Evolutionary conservation across 2,797 vertebrate genomes (phyloP), one percentile per base, ranked within the genome.

Genomic region (Lophotriccus pileatus): DNA sequence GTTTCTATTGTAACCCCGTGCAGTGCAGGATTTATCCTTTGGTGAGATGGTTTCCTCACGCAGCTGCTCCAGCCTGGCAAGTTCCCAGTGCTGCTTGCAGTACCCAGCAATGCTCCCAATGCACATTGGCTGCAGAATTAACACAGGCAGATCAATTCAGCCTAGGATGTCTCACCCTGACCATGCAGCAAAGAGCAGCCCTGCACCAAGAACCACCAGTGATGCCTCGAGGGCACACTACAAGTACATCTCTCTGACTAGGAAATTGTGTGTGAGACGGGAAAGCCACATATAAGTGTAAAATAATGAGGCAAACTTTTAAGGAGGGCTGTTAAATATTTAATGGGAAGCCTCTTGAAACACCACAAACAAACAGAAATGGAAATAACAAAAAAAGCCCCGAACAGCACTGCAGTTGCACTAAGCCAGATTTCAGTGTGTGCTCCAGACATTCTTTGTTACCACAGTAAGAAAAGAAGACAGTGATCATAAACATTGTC

Each of bases 151-250:
- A 44, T 30, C 36, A 41, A 53, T 64, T 18, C 17, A 78, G 62
- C 22, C 56, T 3, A 2, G 15, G n/a, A 49, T 0, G 2, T 17
- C 47, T 19, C 32, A 27, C 17, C 7, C 25, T 39, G 5, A 0
- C 9, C 1, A 0, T 6, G 25, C 25, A 58, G 37, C 37, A 52
- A 87, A 50, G 34, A 46, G 41, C 19, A 62, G 30, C 7, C 37
- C 82, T 39, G 46, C 30, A 55, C 53, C 53, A 68, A 69, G n/a
- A 27, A 79, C 37, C n/a, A 66, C 8, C 32, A 37, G 37, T 2
- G 37, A 25, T 53, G 47, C 10, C 60, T 22, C 7, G 7, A 64
- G 55, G 28, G 58, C 18, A 41, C 3, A 3, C 41, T 34, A n/a
- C 64, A 86, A 90, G 70, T 3, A 30, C 34, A 69, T 13, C 68